phyloP scores from a whole-genome alignment of 1,140 invertebrate species.

The Drosophila erecta region DNA sequence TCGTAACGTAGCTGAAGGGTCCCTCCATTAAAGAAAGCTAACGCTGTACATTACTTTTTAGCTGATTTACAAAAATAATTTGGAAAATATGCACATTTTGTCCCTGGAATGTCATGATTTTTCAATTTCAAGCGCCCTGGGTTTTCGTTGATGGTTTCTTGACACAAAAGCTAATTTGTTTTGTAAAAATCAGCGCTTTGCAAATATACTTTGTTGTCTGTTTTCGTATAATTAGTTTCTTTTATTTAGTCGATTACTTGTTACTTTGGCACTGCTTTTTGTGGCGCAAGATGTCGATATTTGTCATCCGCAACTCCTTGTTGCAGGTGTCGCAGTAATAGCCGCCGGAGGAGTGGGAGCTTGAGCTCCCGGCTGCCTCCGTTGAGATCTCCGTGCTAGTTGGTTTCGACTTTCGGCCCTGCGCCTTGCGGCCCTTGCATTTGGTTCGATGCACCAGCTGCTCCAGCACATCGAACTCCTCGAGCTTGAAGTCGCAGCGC shows the following conservation, averaged over 20 bases:
- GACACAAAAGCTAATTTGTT: too few species aligned
- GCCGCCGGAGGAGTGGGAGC: slow-evolving; percentile 26
- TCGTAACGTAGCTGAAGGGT: too few species aligned
- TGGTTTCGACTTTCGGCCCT: slow-evolving; percentile 18
- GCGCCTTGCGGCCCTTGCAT: slow-evolving; percentile 74
- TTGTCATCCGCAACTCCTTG: slow-evolving; percentile 89
- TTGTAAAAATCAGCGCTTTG: too few species aligned
- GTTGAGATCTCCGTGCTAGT: background rate
- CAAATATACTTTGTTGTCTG: background rate
- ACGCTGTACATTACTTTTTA: too few species aligned
- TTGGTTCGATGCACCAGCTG: slow-evolving; percentile 84
- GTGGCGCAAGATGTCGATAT: slow-evolving; percentile 91
- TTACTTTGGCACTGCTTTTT: slow-evolving; percentile 86
- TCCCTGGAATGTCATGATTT: too few species aligned
- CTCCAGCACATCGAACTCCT: slow-evolving; percentile 86
- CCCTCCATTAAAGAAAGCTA: too few species aligned
- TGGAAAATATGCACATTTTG: too few species aligned
- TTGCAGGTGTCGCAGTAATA: slow-evolving; percentile 91
- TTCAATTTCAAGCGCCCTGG: too few species aligned
- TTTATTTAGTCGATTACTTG: background rate
- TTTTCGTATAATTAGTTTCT: background rate
- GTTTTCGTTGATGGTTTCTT: too few species aligned
- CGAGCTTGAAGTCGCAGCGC: slow-evolving; percentile 85
- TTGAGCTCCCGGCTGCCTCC: background rate
- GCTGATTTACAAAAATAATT: too few species aligned